Percentiles rank a stretch among this genome's conserved stretches.
phyloP scores from a whole-genome alignment of 2,113 vertebrate genomes.

The Alexandromys fortis region DNA sequence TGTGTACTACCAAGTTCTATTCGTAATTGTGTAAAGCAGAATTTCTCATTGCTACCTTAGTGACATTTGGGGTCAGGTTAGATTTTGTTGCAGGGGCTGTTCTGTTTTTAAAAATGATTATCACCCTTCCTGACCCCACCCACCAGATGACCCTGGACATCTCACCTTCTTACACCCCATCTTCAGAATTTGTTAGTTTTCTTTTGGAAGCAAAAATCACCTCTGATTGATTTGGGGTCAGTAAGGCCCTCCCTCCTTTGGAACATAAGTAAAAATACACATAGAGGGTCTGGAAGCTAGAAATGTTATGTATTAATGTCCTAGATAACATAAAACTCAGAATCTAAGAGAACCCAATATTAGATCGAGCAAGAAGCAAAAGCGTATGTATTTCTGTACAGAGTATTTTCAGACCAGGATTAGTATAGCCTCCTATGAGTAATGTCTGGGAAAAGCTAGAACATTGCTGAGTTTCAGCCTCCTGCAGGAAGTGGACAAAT shows the following conservation, averaged over 20 bases:
- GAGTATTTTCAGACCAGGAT: slow-evolving; percentile 27
- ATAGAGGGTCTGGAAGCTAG: not conserved
- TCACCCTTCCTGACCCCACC: rapidly evolving
- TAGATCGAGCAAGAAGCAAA: not conserved
- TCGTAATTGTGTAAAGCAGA: not conserved
- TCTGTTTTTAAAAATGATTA: not conserved
- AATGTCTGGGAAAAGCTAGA: not conserved
- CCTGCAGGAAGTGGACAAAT: not conserved
- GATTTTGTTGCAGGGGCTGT: not conserved
- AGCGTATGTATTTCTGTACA: not conserved
- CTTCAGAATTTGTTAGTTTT: not conserved
- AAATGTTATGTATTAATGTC: not conserved
- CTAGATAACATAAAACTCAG: not conserved
- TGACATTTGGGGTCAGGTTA: not conserved
- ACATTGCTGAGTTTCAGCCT: not conserved
- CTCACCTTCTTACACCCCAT: not conserved
- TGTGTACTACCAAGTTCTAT: not conserved
- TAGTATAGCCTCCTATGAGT: not conserved
- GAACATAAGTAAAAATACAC: not conserved
- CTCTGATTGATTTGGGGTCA: not conserved
- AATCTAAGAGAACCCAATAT: not conserved
- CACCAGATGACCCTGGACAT: not conserved
- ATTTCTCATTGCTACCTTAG: not conserved
- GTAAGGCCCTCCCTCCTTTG: not conserved
- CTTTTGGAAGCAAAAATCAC: not conserved